A percentile compares a stretch with the other conserved stretches of the same genome.
Evolutionary conservation across 2,888 invertebrate species (phyloP).

Genomic region (Dryococelus australis): DNA sequence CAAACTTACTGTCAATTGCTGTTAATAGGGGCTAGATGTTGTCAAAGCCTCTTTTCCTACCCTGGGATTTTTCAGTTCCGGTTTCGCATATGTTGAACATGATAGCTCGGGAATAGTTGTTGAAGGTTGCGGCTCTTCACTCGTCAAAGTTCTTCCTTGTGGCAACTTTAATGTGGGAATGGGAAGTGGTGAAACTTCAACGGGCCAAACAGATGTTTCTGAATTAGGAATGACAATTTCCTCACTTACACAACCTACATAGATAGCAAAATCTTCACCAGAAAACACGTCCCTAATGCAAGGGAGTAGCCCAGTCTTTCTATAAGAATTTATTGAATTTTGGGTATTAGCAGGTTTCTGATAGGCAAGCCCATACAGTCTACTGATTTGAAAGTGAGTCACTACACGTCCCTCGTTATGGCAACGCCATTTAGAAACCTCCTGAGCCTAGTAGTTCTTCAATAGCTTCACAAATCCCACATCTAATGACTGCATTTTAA

Average conservation of each 20-base stretch:
- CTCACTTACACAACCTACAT: no score
- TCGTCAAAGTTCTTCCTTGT: no score
- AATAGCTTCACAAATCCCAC: not conserved
- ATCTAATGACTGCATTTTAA: not conserved
- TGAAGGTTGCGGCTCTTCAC: not conserved
- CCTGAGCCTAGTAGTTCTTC: not conserved
- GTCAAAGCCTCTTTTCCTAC: not conserved
- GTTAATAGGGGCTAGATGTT: not conserved
- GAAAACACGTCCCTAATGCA: no score
- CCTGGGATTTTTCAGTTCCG: not conserved
- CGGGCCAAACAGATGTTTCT: no score
- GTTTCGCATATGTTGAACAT: not conserved
- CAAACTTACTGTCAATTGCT: no score
- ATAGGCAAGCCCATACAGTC: not conserved
- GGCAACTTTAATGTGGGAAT: no score
- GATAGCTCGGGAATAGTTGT: no score
- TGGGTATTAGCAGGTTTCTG: constrained; percentile 1
- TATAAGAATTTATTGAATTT: not conserved
- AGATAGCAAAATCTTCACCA: no score
- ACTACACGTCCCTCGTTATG: not conserved
- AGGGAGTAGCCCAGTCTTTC: not conserved
- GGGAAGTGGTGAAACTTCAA: no score
- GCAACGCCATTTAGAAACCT: not conserved
- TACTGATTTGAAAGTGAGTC: no score
- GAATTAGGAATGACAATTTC: no score